Percentiles rank a stretch among this genome's conserved stretches.
phyloP scores from a whole-genome alignment of 2,113 vertebrate genomes.

The Tyto alba region DNA sequence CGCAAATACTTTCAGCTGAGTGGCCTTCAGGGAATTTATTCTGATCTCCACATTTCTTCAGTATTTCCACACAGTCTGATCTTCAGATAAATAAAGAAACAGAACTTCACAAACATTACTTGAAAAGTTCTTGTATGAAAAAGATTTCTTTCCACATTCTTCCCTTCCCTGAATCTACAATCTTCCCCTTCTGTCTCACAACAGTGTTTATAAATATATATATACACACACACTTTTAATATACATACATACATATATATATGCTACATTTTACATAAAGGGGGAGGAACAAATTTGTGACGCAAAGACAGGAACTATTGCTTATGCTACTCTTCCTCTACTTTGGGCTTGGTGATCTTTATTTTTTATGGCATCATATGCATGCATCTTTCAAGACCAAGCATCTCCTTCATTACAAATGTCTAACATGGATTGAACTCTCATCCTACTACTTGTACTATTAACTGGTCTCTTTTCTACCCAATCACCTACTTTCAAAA shows the following conservation, averaged over 20 bases:
- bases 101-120: neutral
- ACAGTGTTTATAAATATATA: neutral
- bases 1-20: constrained; percentile 93
- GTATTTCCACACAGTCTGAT: constrained; percentile 95
- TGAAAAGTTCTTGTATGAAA: neutral
- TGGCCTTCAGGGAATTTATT: constrained; percentile 89
- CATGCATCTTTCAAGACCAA: neutral
- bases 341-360: neutral
- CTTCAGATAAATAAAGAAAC: constrained; percentile 70
- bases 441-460: neutral
- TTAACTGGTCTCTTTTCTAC: neutral
- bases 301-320: neutral
- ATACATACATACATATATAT: no score
- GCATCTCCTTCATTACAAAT: neutral
- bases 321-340: neutral
- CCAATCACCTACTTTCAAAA: neutral
- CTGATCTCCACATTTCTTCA: constrained; percentile 93
- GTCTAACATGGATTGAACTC: neutral
- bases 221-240: no score
- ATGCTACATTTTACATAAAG: neutral
- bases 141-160: neutral
- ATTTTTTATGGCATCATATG: neutral
- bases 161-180: neutral
- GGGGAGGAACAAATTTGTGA: neutral
- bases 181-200: neutral